Base-by-base conservation (phyloP, 2,888 invertebrate genomes). In the Molanna angustata region DNA sequence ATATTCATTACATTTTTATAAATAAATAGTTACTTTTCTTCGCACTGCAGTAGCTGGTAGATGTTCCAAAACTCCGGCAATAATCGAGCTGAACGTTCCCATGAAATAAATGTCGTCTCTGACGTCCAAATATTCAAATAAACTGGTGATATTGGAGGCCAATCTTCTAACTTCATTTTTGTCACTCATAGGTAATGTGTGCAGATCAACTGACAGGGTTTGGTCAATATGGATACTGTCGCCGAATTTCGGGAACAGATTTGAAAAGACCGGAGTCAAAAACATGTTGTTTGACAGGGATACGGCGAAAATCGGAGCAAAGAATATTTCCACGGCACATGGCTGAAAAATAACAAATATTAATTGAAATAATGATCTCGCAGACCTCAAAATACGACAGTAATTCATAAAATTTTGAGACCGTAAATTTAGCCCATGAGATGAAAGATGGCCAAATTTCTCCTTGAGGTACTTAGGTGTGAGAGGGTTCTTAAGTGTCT, bases 21-120 rank as follows among this genome's bases (percentile, higher is more conserved):
- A 22, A 46, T 48, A 37, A 13, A 42, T 9, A 18, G 14, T 33
- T 63, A 82, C 83, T 74, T 81, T 83, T 62, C 80, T 69, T 57
- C 84, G 73, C 19, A 67, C 65, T 22, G 73, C 63, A 49, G 77
- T 80, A 18, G 79, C 73, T 9, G 78, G 75, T 16, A 78, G 78
- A 62, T 76, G 74, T 61, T 83, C 83, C 57, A 84, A 65, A 32
- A 82, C 78, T 11, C 78, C 75, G 54, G 82, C 81, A 17, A 86
- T 64, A 35, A 83, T 69, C 11, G 80, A 77, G 63, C 86, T 84
- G 40, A 80, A 78, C 20, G 75, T 71, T 2, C 87, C 87, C 62
- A 86, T 67, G 44, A 78, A 80, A 62, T 78, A 86, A 18, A 85
- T 71, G 63, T 86, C 86, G 61, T 86, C 85, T 55, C 76, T 79